Conservation (phyloP, 2,113 vertebrate genomes). For the Leucosticte australis region DNA sequence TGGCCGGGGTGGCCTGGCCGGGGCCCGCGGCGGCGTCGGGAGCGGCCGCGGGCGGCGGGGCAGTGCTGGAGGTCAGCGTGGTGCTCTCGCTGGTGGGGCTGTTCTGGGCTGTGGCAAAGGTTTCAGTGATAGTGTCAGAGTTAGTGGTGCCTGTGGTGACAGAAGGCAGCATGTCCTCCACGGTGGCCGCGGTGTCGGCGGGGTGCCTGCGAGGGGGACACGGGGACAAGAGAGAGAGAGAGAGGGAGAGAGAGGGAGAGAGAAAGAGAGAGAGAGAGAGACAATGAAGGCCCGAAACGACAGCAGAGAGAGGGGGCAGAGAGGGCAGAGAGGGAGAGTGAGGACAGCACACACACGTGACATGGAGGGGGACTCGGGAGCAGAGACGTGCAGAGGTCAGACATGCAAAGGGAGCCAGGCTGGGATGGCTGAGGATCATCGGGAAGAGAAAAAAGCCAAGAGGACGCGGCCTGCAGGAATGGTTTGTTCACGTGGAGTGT, state of each 20-base stretch:
- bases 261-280: slow-evolving; percentile 79
- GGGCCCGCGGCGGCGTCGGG: slow-evolving; percentile 74
- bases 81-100: slow-evolving; percentile 97
- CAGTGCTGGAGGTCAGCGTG: slow-evolving; percentile 91
- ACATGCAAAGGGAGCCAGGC: neutral
- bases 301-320: slow-evolving; percentile 33
- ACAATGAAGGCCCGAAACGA: slow-evolving; percentile 73
- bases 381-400: neutral
- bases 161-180: slow-evolving; percentile 95
- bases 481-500: neutral
- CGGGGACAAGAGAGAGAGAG: slow-evolving; percentile 75
- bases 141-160: slow-evolving; percentile 89
- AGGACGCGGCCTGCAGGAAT: neutral
- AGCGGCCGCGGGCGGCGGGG: slow-evolving; percentile 73
- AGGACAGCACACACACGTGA: slow-evolving; percentile 20
- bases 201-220: slow-evolving; percentile 89
- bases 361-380: slow-evolving; percentile 15
- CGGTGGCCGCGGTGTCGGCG: slow-evolving; percentile 84
- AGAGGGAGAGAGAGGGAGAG: slow-evolving; percentile 1
- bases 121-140: slow-evolving; percentile 95
- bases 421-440: neutral
- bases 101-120: slow-evolving; percentile 93
- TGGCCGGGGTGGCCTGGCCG: slow-evolving; percentile 74
- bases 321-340: neutral
- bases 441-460: slow-evolving; percentile 20